phyloP scores from a whole-genome alignment of 2,797 vertebrate species.

The Halcyon leucocephala region DNA sequence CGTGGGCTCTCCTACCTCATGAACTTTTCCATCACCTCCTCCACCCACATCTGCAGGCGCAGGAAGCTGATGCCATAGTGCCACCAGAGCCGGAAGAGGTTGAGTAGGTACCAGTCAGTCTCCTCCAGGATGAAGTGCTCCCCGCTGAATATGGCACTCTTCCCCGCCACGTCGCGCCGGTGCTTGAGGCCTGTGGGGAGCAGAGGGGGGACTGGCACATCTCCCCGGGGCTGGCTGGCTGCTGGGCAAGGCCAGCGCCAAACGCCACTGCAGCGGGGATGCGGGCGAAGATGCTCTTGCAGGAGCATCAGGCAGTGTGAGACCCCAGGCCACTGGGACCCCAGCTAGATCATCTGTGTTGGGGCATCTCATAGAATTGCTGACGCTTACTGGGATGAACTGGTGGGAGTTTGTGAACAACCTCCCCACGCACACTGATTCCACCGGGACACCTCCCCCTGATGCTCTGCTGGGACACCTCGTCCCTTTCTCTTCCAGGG shows the following conservation, averaged over 20 bases:
- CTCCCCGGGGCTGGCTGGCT: neutral
- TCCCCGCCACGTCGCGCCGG: slow-evolving; percentile 89
- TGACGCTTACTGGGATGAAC: neutral
- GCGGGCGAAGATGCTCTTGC: neutral
- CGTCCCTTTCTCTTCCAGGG: neutral
- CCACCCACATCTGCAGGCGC: slow-evolving; percentile 99
- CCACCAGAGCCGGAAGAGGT: slow-evolving; percentile 97
- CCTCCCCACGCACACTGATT: rapidly evolving
- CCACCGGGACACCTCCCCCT: neutral
- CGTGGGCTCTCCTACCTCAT: slow-evolving; percentile 86
- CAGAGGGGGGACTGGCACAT: neutral
- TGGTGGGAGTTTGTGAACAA: neutral
- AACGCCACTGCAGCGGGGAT: rapidly evolving
- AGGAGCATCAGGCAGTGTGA: neutral
- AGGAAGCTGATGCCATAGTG: slow-evolving; percentile 98
- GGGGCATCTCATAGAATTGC: neutral
- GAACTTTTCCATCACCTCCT: slow-evolving; percentile 99
- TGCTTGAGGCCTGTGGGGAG: slow-evolving; percentile 88
- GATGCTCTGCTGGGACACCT: neutral
- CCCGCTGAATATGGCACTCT: slow-evolving; percentile 92
- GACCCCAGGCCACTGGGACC: neutral
- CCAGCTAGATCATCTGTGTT: rapidly evolving
- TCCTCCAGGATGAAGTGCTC: slow-evolving; percentile 94
- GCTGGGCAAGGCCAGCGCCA: neutral
- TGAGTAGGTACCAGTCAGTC: slow-evolving; percentile 97